Conservation (phyloP, 2,888 invertebrate species). For the Invenusta paracnida region DNA sequence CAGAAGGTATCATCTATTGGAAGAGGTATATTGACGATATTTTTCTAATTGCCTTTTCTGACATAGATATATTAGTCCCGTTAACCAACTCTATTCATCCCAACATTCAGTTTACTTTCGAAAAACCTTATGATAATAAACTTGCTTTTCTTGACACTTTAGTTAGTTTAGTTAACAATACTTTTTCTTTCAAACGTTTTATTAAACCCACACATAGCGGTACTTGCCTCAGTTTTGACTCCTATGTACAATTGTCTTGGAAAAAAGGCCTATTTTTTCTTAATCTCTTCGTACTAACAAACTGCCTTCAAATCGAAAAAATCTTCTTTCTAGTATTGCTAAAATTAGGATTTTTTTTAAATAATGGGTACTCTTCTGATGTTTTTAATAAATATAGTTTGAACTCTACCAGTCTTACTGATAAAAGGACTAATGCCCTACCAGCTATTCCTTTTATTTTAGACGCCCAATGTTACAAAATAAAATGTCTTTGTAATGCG, state of each 20-base stretch:
- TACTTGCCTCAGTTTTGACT: slow-evolving; percentile 13
- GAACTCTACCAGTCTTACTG: no score
- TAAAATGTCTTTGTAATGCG: no score
- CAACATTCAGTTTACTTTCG: background rate
- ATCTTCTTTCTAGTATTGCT: background rate
- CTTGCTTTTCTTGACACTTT: slow-evolving; percentile 4
- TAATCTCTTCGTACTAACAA: background rate
- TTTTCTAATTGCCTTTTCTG: slow-evolving; percentile 23
- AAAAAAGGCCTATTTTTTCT: background rate
- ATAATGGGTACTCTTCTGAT: background rate
- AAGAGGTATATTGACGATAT: background rate
- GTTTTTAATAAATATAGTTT: background rate
- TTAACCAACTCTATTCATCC: slow-evolving; percentile 30
- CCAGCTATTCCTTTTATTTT: no score
- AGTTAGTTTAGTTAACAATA: slow-evolving; percentile 1
- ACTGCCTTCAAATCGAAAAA: background rate
- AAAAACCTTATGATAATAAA: slow-evolving; percentile 13
- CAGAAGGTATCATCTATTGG: background rate
- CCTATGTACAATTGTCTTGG: background rate
- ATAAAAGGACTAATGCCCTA: no score
- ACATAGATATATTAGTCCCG: background rate
- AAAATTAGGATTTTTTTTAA: background rate
- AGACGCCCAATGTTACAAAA: no score
- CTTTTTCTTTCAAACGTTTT: slow-evolving; percentile 8
- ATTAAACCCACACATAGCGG: slow-evolving; percentile 14